These are phyloP conservation scores for Pseudolycoriella hygida DNA, from an alignment of 2,888 invertebrate species.

Conservation along the genomic window DNA sequence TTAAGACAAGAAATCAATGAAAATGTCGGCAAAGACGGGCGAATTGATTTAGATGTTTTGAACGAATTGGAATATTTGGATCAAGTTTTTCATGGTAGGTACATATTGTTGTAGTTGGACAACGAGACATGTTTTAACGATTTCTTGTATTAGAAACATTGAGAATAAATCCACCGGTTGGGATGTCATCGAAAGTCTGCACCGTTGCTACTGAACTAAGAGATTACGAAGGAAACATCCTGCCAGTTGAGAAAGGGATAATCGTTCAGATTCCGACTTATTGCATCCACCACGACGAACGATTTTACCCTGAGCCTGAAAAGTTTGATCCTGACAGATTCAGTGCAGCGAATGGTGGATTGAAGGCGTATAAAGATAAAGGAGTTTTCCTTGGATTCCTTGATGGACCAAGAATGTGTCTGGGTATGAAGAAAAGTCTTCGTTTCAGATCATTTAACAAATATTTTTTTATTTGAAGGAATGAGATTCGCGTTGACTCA, in stretches of 20 bases:
- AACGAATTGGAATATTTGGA: slow-evolving; percentile 21
- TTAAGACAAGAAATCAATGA: slow-evolving; percentile 17
- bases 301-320: slow-evolving; percentile 5
- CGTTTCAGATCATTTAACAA: no score
- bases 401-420: slow-evolving; percentile 22
- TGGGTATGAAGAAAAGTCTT: slow-evolving; percentile 19
- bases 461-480: not conserved
- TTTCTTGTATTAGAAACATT: not conserved
- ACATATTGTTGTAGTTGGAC: no score
- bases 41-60: slow-evolving; percentile 19
- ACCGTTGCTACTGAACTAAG: slow-evolving; percentile 1
- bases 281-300: slow-evolving; percentile 4
- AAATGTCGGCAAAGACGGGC: slow-evolving; percentile 11
- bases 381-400: slow-evolving; percentile 11
- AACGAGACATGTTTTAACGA: no score
- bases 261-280: slow-evolving; percentile 4
- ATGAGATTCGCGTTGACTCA: slow-evolving; percentile 24
- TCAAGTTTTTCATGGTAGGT: slow-evolving; percentile 22
- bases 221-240: slow-evolving; percentile 7
- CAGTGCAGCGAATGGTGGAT: slow-evolving; percentile 6
- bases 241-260: slow-evolving; percentile 2
- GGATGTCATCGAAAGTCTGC: not conserved
- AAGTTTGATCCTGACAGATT: slow-evolving; percentile 7
- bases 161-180: not conserved
- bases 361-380: slow-evolving; percentile 5